Percentiles rank a stretch among this genome's conserved stretches.
These are phyloP conservation scores for Charaxes varanes DNA, from an alignment of 1,140 invertebrate species.

Conservation along the genomic window DNA sequence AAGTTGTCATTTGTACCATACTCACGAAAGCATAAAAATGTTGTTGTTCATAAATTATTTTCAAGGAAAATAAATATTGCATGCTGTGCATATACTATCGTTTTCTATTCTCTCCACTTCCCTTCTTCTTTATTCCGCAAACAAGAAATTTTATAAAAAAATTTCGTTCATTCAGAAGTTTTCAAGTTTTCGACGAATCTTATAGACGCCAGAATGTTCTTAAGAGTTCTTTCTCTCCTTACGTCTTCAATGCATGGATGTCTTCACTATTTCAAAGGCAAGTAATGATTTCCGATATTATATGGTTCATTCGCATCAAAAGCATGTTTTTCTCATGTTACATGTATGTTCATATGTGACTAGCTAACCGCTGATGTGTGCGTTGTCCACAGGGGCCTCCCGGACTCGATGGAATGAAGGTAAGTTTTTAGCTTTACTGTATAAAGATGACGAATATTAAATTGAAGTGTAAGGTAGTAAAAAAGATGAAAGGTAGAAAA, in stretches of 20 bases:
- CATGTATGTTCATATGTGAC: background rate
- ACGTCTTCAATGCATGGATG: constrained; percentile 6
- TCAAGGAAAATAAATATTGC: constrained; percentile 69
- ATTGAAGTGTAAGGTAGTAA: too few species aligned
- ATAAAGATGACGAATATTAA: too few species aligned
- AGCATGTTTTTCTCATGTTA: constrained; percentile 9
- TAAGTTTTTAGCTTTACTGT: too few species aligned
- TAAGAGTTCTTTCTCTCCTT: background rate
- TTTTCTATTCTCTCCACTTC: constrained; percentile 37
- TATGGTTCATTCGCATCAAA: background rate
- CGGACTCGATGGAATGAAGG: constrained; percentile 81
- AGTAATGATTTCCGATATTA: constrained; percentile 2
- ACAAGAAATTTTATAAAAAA: background rate
- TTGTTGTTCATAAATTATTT: constrained; percentile 72
- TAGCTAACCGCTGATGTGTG: constrained; percentile 21
- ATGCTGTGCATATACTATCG: constrained; percentile 49
- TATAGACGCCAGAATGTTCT: too few species aligned
- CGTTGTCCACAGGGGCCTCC: constrained; percentile 75
- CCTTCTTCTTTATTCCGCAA: constrained; percentile 4
- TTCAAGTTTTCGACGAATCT: too few species aligned
- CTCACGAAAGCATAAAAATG: constrained; percentile 55
- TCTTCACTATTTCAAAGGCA: constrained; percentile 4
- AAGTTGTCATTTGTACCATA: constrained; percentile 71
- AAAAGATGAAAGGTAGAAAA: too few species aligned
- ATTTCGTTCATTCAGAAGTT: too few species aligned